phyloP scores from a whole-genome alignment of 2,888 invertebrate genomes.

The Pecten maximus region DNA sequence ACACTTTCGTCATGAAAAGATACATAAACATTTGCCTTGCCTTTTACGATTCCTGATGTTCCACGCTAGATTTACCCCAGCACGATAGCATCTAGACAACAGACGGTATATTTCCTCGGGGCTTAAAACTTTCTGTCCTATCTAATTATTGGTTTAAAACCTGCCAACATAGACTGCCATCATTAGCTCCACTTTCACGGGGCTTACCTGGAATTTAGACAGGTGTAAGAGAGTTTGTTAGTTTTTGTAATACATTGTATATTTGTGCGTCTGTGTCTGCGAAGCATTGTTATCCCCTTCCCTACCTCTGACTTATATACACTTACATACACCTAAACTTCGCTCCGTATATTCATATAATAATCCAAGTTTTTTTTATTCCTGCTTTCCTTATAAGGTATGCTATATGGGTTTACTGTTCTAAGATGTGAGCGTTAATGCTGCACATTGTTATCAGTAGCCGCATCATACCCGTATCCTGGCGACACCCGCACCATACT shows the following conservation, averaged over 20 bases:
- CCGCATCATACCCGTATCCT: neutral
- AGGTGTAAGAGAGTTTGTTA: neutral
- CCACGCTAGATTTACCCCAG: neutral
- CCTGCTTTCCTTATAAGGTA: neutral
- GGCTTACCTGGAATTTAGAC: neutral
- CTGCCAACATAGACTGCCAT: neutral
- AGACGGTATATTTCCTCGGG: neutral
- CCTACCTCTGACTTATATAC: neutral
- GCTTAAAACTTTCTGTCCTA: neutral
- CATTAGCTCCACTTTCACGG: slow-evolving; percentile 27
- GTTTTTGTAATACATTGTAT: neutral
- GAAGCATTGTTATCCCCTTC: neutral
- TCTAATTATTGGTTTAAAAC: slow-evolving; percentile 10
- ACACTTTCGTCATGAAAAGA: slow-evolving; percentile 19
- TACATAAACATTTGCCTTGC: neutral
- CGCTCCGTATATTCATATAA: neutral
- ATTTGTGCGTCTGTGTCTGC: neutral
- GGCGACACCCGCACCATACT: neutral
- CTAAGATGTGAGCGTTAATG: neutral
- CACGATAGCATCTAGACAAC: neutral
- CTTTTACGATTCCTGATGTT: neutral
- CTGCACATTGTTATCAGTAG: neutral
- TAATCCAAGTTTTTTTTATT: neutral
- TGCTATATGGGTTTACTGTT: neutral
- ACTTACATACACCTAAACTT: neutral